Conservation (phyloP, 2,888 invertebrate genomes). For the Meghimatium bilineatum region DNA sequence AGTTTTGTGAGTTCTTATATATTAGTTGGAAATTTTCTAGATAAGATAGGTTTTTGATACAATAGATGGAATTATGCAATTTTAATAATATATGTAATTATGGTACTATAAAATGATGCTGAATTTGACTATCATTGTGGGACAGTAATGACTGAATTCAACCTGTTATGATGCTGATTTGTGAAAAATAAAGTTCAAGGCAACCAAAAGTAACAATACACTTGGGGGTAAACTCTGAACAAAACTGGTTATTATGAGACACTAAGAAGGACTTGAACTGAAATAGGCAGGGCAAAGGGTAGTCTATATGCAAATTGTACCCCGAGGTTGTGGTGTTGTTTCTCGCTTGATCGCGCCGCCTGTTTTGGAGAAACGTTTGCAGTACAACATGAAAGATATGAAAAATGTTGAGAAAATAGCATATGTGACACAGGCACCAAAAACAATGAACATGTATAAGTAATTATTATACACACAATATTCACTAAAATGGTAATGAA, state of each 20-base stretch:
- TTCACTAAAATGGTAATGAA: neutral
- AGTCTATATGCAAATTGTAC: slow-evolving; percentile 43
- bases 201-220: slow-evolving; percentile 18
- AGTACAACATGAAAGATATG: slow-evolving; percentile 29
- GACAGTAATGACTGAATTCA: neutral
- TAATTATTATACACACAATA: slow-evolving; percentile 12
- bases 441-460: slow-evolving; percentile 23
- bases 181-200: neutral
- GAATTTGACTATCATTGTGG: too few species aligned
- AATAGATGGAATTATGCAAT: too few species aligned
- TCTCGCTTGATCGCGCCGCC: slow-evolving; percentile 43
- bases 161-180: neutral
- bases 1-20: too few species aligned
- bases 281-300: slow-evolving; percentile 5
- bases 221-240: neutral
- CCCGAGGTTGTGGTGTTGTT: slow-evolving; percentile 30
- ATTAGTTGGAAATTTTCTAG: too few species aligned
- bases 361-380: slow-evolving; percentile 28
- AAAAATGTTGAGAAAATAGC: slow-evolving; percentile 12
- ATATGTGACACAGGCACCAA: neutral
- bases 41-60: too few species aligned
- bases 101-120: too few species aligned
- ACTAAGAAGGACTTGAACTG: neutral
- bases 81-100: too few species aligned
- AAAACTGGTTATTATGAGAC: slow-evolving; percentile 24